Evolutionary conservation across 2,113 vertebrate genomes (phyloP).

Genomic region (Lucifuga dentata): DNA sequence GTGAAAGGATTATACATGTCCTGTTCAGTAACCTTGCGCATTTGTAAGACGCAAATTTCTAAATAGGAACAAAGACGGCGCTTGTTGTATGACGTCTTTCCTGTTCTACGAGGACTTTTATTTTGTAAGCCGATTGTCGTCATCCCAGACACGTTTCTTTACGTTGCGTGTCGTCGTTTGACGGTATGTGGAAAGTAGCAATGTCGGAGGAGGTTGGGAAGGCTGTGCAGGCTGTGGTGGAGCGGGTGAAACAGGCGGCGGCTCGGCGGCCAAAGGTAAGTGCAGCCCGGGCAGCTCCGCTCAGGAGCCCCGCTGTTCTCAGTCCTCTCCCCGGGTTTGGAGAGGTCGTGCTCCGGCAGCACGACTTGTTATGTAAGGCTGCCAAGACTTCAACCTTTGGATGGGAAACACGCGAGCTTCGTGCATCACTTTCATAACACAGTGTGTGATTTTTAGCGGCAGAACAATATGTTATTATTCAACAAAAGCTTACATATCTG

Average conservation of each 20-base stretch:
- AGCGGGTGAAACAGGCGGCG: slow-evolving; percentile 84
- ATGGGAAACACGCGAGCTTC: slow-evolving; percentile 21
- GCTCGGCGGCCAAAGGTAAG: slow-evolving; percentile 81
- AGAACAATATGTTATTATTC: background rate
- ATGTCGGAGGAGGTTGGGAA: slow-evolving; percentile 86
- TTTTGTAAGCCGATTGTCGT: slow-evolving; percentile 56
- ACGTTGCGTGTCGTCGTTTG: slow-evolving; percentile 41
- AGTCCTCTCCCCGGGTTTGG: background rate
- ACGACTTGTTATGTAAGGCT: slow-evolving; percentile 72
- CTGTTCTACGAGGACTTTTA: slow-evolving; percentile 22
- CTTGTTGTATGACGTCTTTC: background rate
- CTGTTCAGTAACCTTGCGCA: no score
- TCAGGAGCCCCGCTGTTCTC: background rate
- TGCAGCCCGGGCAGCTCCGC: background rate
- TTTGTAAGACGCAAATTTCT: no score
- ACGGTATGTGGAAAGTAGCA: slow-evolving; percentile 82
- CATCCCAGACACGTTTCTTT: slow-evolving; percentile 13
- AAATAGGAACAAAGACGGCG: slow-evolving; percentile 35
- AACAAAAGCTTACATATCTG: background rate
- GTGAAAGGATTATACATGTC: no score
- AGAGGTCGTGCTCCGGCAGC: slow-evolving; percentile 9
- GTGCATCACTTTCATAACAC: slow-evolving; percentile 46
- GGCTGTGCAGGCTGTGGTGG: slow-evolving; percentile 81
- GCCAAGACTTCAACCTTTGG: slow-evolving; percentile 69
- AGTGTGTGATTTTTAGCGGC: slow-evolving; percentile 19